Conservation (phyloP, 64 coral and sea anemone genomes). For the Hydrozoanthus tunicans region DNA sequence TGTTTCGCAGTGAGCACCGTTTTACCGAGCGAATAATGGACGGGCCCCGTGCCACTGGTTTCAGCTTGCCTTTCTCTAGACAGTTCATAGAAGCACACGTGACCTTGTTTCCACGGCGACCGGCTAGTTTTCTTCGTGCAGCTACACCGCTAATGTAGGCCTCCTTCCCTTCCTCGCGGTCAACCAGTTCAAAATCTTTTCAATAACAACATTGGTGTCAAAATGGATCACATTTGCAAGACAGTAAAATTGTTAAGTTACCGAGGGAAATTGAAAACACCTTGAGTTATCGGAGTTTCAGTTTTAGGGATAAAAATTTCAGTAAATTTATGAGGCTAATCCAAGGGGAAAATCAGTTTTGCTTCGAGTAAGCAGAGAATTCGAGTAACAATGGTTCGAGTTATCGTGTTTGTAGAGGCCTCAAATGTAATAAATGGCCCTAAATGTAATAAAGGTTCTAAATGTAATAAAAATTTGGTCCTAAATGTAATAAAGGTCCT, state of each 20-base stretch:
- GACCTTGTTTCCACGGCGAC: background rate
- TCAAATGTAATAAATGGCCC: no score
- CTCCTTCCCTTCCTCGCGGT: constrained; percentile 39
- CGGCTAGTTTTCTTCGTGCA: constrained; percentile 18
- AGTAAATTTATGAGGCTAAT: no score
- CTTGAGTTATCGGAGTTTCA: background rate
- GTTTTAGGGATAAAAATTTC: no score
- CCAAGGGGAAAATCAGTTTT: no score
- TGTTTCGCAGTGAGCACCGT: background rate
- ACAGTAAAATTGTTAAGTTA: no score
- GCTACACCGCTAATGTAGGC: constrained; percentile 34
- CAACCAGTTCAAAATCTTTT: constrained; percentile 42
- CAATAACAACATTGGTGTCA: background rate
- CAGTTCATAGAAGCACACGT: constrained; percentile 50
- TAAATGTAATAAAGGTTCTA: no score
- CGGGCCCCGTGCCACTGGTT: constrained; percentile 27
- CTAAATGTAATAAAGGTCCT: no score
- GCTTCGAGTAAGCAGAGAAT: no score
- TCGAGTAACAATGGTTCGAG: no score
- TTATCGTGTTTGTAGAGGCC: no score
- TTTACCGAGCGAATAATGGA: constrained; percentile 49
- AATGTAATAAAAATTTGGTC: no score
- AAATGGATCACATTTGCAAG: no score
- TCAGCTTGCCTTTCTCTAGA: constrained; percentile 13
- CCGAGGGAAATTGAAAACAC: background rate